Conservation (phyloP, 2,888 invertebrate genomes). For the Nephrotoma appendiculata region DNA sequence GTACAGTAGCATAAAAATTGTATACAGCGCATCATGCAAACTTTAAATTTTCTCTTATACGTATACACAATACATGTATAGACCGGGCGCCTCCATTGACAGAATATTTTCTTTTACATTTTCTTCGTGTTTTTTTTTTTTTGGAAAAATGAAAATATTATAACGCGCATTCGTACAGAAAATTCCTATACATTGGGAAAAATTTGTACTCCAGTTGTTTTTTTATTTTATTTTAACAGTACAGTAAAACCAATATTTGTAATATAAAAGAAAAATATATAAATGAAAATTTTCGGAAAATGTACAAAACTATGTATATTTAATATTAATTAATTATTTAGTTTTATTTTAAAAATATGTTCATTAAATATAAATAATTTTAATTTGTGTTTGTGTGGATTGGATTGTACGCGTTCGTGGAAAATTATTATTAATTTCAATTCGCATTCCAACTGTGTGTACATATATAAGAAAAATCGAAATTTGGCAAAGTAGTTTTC, state of each 20-base stretch:
- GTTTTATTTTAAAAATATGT: neutral
- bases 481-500: neutral
- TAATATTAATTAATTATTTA: neutral
- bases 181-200: neutral
- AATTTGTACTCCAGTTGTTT: neutral
- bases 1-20: neutral
- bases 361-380: neutral
- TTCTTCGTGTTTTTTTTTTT: neutral
- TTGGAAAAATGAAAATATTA: neutral
- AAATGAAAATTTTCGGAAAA: neutral
- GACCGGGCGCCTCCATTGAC: constrained; percentile 8
- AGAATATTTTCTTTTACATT: neutral
- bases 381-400: neutral
- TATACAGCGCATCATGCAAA: neutral
- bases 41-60: neutral
- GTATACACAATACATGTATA: neutral
- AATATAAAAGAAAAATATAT: neutral
- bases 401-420: neutral
- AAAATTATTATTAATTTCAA: neutral
- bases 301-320: neutral
- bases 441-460: neutral
- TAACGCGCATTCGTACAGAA: neutral
- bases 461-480: neutral
- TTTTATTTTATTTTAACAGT: neutral
- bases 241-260: neutral